Conservation (phyloP, 1,140 invertebrate species). For the Lamellibrachia luymesi region DNA sequence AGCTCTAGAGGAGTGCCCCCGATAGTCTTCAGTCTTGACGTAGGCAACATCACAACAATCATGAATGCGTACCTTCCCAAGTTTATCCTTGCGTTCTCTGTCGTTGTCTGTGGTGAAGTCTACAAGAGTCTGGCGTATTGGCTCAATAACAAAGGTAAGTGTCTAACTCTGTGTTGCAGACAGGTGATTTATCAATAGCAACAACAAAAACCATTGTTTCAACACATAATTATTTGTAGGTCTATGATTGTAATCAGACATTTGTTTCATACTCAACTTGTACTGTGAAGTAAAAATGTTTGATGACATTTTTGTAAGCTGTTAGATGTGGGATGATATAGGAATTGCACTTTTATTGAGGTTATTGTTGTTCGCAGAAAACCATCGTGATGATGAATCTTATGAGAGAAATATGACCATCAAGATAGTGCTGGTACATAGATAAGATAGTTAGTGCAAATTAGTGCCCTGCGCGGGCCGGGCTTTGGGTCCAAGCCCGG, state of each 20-base stretch:
- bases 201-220: too few species aligned
- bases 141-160: constrained; percentile 88
- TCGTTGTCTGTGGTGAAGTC: constrained; percentile 85
- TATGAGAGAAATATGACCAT: constrained; percentile 95
- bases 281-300: too few species aligned
- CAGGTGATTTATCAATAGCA: constrained; percentile 12
- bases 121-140: constrained; percentile 90
- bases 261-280: too few species aligned
- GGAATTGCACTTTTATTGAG: too few species aligned
- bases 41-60: constrained; percentile 24
- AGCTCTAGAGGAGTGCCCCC: constrained; percentile 39
- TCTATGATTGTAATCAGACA: too few species aligned
- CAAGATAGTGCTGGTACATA: constrained; percentile 82
- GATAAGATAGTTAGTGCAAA: neutral
- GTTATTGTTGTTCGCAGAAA: constrained; percentile 69
- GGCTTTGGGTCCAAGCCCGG: too few species aligned
- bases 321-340: too few species aligned
- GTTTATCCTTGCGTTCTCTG: constrained; percentile 82
- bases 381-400: constrained; percentile 91
- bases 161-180: too few species aligned
- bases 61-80: constrained; percentile 81
- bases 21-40: constrained; percentile 24
- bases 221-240: too few species aligned
- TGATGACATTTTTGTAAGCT: too few species aligned
- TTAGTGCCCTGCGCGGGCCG: too few species aligned